Evolutionary conservation across 2,797 vertebrate species (phyloP), one percentile per base, ranked within the genome.

Genomic region (Sebastes variabilis): DNA sequence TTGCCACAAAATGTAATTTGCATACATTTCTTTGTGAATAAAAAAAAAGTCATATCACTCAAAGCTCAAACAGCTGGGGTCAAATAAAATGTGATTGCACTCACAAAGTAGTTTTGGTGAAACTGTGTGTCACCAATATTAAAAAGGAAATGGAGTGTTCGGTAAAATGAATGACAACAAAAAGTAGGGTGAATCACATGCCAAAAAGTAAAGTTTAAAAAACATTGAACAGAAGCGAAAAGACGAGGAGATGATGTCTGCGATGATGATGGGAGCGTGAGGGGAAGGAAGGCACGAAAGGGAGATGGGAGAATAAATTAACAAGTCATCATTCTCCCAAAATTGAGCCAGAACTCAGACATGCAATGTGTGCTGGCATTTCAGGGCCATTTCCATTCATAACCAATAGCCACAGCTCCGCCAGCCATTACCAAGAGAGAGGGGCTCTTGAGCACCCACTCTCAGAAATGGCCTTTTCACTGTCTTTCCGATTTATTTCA

Each of bases 331-430:
- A 58, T 55, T 88, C 84, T 85, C 54, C 29, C 68, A 67, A 75
- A 84, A 66, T 8, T 13, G 79, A 83, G 80, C 74, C 65, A 71
- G 69, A 70, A 56, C 76, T 81, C 79, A 68, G 83, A 88, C 76
- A 66, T 22, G 74, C 24, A 42, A 73, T 59, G 77, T 2, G 46
- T 85, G 76, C 69, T 49, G 81, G 56, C 88, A 78, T 90, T 87
- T 91, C 83, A 75, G 70, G 73, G 81, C 69, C 85, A 84, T 89
- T 88, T 87, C 78, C 69, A 88, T 90, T 87, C 67, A 77, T 70
- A 85, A 81, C 78, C 78, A 72, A 77, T 12, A 82, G 71, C 71
- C 72, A 61, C 12, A 30, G 68, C 62, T 72, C 65, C 67, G 79
- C 8, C 80, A 79, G 72, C 60, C 81, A 87, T 88, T 82, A 90